Conservation (phyloP, 2,113 vertebrate species). For the Dipodomys stephensi region DNA sequence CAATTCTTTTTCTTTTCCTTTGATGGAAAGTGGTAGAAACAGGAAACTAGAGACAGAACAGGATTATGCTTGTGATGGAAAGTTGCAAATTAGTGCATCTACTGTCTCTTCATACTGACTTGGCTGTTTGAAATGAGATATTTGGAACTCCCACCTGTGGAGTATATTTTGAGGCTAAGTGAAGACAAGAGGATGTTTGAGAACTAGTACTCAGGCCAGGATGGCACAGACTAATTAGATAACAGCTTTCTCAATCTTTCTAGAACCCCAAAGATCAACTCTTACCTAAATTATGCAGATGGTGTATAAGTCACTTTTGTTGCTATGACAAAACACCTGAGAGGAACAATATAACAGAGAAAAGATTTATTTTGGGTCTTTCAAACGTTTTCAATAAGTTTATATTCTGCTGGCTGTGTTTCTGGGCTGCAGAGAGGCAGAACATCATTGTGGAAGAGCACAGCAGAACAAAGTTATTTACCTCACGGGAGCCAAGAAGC, state of each 20-base stretch:
- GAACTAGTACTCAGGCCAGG: neutral
- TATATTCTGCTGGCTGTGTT: neutral
- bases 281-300: neutral
- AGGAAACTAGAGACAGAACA: neutral
- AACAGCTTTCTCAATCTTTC: neutral
- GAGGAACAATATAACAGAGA: neutral
- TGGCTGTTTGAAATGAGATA: neutral
- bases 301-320: neutral
- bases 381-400: neutral
- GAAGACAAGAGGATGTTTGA: neutral
- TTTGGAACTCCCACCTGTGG: neutral
- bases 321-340: neutral
- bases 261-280: conserved; percentile 8
- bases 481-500: neutral
- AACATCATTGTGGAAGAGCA: too few species aligned
- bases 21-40: conserved; percentile 7
- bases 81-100: neutral
- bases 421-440: neutral
- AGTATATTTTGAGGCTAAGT: neutral
- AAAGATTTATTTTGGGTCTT: neutral
- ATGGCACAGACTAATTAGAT: neutral
- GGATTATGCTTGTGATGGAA: neutral
- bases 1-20: conserved; percentile 16
- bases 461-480: neutral
- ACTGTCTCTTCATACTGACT: neutral